Percentiles rank a stretch among this genome's conserved stretches.
These are phyloP conservation scores for Choristoneura fumiferana DNA, from an alignment of 1,140 invertebrate species.

Conservation along the genomic window DNA sequence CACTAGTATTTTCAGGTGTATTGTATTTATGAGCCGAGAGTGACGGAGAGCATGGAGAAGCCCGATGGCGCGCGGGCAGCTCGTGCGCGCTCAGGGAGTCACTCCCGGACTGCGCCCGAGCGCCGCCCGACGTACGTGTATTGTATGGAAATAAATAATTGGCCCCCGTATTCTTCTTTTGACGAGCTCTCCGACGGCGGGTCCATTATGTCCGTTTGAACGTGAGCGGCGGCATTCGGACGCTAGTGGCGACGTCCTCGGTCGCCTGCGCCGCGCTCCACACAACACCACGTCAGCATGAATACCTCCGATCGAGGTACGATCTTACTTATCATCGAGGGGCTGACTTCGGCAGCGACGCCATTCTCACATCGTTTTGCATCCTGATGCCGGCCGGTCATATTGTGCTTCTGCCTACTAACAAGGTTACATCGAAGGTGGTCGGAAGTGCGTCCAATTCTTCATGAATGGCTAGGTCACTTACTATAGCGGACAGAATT, in stretches of 20 bases:
- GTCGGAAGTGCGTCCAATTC: slow-evolving; percentile 59
- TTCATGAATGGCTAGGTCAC: slow-evolving; percentile 50
- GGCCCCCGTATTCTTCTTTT: slow-evolving; percentile 74
- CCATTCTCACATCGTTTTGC: slow-evolving; percentile 16
- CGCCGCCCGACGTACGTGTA: slow-evolving; percentile 56
- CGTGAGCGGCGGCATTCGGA: slow-evolving; percentile 68
- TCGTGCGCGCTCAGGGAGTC: slow-evolving; percentile 37
- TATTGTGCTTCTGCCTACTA: slow-evolving; percentile 32
- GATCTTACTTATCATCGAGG: slow-evolving; percentile 37
- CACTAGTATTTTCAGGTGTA: too few species aligned
- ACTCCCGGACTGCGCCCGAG: slow-evolving; percentile 56
- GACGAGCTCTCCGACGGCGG: slow-evolving; percentile 64
- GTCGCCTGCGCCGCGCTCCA: slow-evolving; percentile 56
- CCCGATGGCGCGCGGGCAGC: neutral
- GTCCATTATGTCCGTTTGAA: slow-evolving; percentile 69
- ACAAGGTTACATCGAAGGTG: slow-evolving; percentile 54
- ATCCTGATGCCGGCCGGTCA: slow-evolving; percentile 26
- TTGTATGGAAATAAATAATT: slow-evolving; percentile 75
- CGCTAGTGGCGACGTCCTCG: slow-evolving; percentile 65
- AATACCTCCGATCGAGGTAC: slow-evolving; percentile 70
- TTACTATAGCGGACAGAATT: slow-evolving; percentile 38
- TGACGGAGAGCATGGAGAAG: too few species aligned
- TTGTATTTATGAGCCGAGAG: too few species aligned
- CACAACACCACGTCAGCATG: slow-evolving; percentile 47
- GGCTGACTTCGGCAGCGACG: slow-evolving; percentile 3